Conservation (phyloP, 2,888 invertebrate genomes). For the Limulus polyphemus region DNA sequence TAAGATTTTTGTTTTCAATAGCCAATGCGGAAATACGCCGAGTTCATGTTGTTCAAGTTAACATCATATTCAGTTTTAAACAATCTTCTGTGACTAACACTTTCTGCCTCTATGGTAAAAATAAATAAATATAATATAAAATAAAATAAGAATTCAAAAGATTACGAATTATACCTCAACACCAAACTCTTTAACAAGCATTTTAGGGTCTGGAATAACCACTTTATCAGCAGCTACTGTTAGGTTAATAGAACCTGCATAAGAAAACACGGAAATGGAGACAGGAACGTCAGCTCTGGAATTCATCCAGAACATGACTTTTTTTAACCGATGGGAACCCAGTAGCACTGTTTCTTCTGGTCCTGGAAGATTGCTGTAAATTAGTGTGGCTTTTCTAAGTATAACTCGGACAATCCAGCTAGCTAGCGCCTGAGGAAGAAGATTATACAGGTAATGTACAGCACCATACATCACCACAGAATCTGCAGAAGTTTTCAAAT, state of each 20-base stretch:
- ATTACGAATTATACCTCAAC: slow-evolving; percentile 32
- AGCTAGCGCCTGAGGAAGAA: slow-evolving; percentile 34
- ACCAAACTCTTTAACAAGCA: slow-evolving; percentile 35
- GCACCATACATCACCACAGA: slow-evolving; percentile 42
- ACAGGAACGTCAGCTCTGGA: slow-evolving; percentile 40
- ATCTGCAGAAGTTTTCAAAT: slow-evolving; percentile 42
- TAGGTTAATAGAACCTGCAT: slow-evolving; percentile 43
- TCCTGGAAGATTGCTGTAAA: slow-evolving; percentile 42
- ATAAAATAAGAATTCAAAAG: no score
- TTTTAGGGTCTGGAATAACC: slow-evolving; percentile 35
- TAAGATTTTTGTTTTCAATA: no score
- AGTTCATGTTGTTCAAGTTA: no score
- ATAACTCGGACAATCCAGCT: slow-evolving; percentile 32
- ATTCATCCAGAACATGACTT: slow-evolving; percentile 39
- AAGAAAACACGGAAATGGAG: slow-evolving; percentile 43
- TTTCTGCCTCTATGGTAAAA: no score
- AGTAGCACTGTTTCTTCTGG: slow-evolving; percentile 40
- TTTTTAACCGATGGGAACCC: slow-evolving; percentile 31
- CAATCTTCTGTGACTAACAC: no score
- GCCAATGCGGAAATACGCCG: no score
- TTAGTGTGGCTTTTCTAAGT: slow-evolving; percentile 30
- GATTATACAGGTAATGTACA: slow-evolving; percentile 38
- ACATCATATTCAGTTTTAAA: no score
- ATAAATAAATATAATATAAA: no score
- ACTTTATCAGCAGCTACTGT: slow-evolving; percentile 41